Percentiles rank a stretch among this genome's conserved stretches.
phyloP scores from a whole-genome alignment of 2,888 invertebrate species.

The Nycteola revayana region DNA sequence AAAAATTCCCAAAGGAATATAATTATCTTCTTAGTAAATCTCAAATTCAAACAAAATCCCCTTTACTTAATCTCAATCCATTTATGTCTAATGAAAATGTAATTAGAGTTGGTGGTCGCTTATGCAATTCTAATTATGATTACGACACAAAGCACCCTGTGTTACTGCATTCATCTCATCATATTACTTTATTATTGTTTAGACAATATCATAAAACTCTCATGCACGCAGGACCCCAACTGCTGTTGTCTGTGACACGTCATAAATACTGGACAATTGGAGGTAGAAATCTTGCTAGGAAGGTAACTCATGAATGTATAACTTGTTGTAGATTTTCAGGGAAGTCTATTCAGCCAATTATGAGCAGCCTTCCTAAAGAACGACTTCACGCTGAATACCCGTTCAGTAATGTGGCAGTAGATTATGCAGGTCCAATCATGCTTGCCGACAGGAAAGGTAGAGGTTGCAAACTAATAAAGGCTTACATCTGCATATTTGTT shows the following conservation, averaged over 20 bases:
- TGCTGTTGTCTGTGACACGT: no score
- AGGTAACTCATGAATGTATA: slow-evolving; percentile 5
- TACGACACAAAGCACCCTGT: slow-evolving; percentile 12
- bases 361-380: slow-evolving; percentile 3
- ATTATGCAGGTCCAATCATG: slow-evolving; percentile 5
- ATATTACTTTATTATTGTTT: no score
- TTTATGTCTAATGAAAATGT: slow-evolving; percentile 6
- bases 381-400: slow-evolving; percentile 4
- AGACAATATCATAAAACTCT: background rate
- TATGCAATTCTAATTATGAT: slow-evolving; percentile 10
- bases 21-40: background rate
- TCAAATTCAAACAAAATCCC: slow-evolving; percentile 3
- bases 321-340: slow-evolving; percentile 13
- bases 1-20: slow-evolving; percentile 1
- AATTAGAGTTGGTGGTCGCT: slow-evolving; percentile 12
- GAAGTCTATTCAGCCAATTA: slow-evolving; percentile 10
- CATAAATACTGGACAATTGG: no score
- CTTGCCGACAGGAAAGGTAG: slow-evolving; percentile 4
- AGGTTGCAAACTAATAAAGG: slow-evolving; percentile 1
- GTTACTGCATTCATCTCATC: slow-evolving; percentile 10
- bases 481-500: slow-evolving; percentile 3
- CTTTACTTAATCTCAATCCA: slow-evolving; percentile 7
- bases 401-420: slow-evolving; percentile 9
- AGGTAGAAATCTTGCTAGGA: slow-evolving; percentile 6
- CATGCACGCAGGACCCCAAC: background rate